A percentile compares a stretch with the other conserved stretches of the same genome.
Evolutionary conservation across 2,113 vertebrate species (phyloP).

Genomic region (Sardina pilchardus): DNA sequence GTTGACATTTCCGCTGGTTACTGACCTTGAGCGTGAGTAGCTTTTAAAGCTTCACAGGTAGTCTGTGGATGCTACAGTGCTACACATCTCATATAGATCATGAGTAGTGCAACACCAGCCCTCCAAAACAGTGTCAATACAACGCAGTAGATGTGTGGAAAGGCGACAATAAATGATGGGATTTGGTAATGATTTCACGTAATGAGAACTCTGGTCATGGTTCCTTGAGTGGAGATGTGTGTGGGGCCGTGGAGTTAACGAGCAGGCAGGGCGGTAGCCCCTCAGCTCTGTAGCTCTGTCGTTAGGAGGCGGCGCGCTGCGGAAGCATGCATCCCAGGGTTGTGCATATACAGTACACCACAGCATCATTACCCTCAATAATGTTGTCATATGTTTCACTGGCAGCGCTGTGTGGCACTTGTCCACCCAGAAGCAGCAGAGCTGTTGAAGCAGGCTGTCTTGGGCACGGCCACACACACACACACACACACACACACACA

Average conservation of each 20-base stretch:
- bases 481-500: too few relatives aligned
- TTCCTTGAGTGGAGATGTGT: slow-evolving; percentile 31
- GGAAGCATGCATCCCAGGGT: slow-evolving; percentile 16
- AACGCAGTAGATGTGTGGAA: not conserved
- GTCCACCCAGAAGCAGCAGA: slow-evolving; percentile 13
- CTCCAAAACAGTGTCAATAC: not conserved
- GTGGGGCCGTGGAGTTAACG: slow-evolving; percentile 43
- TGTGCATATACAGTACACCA: slow-evolving; percentile 41
- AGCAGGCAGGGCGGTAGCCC: slow-evolving; percentile 28
- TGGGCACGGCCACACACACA: not conserved
- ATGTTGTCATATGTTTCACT: slow-evolving; percentile 49
- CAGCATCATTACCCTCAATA: slow-evolving; percentile 53
- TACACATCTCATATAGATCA: not conserved
- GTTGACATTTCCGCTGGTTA: not conserved
- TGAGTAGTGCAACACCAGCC: not conserved
- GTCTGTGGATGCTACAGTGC: not conserved
- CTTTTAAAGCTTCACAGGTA: not conserved
- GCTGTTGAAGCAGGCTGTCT: slow-evolving; percentile 13
- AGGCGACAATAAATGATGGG: not conserved
- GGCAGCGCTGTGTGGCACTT: slow-evolving; percentile 41
- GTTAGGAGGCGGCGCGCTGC: slow-evolving; percentile 1
- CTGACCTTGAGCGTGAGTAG: not conserved
- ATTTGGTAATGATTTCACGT: slow-evolving; percentile 7
- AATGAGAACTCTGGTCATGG: slow-evolving; percentile 34
- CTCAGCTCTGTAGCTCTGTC: slow-evolving; percentile 36